Percentiles rank a stretch among this genome's conserved stretches.
These are phyloP conservation scores for Mormyrus iriodes DNA, from an alignment of 2,113 vertebrate species.

Conservation along the genomic window DNA sequence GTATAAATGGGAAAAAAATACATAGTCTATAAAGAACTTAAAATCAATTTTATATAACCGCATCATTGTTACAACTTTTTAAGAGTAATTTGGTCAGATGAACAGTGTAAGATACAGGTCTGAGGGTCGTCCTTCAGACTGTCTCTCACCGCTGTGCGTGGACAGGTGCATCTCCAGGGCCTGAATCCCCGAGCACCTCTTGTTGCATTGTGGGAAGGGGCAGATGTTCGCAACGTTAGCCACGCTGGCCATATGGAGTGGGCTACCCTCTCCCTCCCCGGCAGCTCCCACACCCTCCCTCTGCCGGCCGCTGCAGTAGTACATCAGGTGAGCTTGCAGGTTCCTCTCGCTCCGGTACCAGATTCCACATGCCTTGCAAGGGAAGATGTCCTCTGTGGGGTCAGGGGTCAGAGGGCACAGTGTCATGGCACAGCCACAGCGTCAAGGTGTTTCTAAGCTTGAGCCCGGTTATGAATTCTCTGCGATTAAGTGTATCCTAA, in stretches of 20 bases:
- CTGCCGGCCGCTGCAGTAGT: constrained; percentile 79
- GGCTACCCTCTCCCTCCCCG: constrained; percentile 63
- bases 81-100: background rate
- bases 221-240: constrained; percentile 67
- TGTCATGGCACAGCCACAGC: background rate
- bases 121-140: background rate
- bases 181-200: constrained; percentile 69
- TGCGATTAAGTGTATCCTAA: background rate
- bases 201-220: constrained; percentile 76
- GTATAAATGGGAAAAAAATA: background rate
- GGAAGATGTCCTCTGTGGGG: constrained; percentile 79
- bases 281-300: constrained; percentile 58
- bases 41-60: background rate
- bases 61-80: background rate
- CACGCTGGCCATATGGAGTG: constrained; percentile 63
- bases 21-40: background rate
- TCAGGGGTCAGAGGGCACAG: constrained; percentile 27
- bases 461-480: background rate
- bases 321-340: constrained; percentile 83
- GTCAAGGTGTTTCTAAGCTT: background rate
- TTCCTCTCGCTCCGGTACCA: constrained; percentile 84
- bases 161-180: constrained; percentile 76
- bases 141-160: constrained; percentile 71
- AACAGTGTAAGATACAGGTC: background rate
- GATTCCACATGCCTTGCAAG: constrained; percentile 82